Evolutionary conservation across 2,797 vertebrate species (phyloP).

Genomic region (Characodon lateralis): DNA sequence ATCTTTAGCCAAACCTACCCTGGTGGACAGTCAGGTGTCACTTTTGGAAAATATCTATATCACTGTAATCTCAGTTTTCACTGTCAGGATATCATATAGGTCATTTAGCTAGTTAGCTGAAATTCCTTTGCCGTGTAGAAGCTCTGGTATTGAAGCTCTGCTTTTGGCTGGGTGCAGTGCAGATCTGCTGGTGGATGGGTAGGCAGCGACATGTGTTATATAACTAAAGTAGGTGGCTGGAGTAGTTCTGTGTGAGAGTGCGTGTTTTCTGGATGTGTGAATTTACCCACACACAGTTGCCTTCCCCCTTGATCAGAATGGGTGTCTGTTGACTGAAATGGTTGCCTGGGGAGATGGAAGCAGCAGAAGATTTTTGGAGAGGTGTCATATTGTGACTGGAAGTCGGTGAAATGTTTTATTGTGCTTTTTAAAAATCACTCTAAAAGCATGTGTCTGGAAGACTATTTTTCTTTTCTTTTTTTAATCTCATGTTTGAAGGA

Average conservation of each 20-base stretch:
- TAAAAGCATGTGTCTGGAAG: conserved; percentile 31
- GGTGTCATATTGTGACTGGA: conserved; percentile 32
- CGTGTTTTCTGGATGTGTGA: conserved; percentile 52
- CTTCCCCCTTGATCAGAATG: conserved; percentile 56
- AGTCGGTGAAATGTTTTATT: conserved; percentile 37
- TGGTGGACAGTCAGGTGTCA: conserved; percentile 53
- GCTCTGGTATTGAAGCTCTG: conserved; percentile 47
- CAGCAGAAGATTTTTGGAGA: conserved; percentile 36
- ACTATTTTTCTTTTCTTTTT: conserved; percentile 28
- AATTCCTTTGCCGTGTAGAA: conserved; percentile 28
- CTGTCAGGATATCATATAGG: conserved; percentile 23
- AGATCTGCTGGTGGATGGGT: conserved; percentile 68
- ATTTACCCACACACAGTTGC: conserved; percentile 45
- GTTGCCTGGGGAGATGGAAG: conserved; percentile 44
- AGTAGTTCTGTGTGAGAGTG: conserved; percentile 60
- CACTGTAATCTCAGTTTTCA: conserved; percentile 49
- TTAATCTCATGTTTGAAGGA: conserved; percentile 10
- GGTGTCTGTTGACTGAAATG: conserved; percentile 52
- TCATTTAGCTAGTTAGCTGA: conserved; percentile 35
- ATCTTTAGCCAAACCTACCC: conserved; percentile 42
- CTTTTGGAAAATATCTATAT: conserved; percentile 42
- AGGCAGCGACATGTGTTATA: conserved; percentile 78
- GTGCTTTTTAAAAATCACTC: conserved; percentile 24
- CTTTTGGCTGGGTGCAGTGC: conserved; percentile 51
- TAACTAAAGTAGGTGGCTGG: conserved; percentile 80